phyloP scores from a whole-genome alignment of 2,113 vertebrate genomes.

The Peromyscus maniculatus region DNA sequence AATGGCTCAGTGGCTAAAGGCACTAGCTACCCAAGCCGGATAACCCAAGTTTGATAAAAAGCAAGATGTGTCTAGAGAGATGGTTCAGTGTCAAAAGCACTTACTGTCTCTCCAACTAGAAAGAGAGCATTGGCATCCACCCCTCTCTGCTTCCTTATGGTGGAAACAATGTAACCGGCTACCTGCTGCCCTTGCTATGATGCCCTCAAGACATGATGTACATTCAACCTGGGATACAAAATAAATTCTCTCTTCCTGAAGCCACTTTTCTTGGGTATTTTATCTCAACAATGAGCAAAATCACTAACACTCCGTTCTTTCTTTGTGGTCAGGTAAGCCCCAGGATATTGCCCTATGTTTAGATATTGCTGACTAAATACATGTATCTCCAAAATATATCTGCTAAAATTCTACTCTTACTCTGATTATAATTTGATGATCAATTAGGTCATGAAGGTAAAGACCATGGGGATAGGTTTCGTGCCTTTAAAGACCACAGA shows the following conservation, averaged over 20 bases:
- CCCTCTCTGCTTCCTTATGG: not conserved
- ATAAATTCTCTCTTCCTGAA: not conserved
- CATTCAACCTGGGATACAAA: not conserved
- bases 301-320: not conserved
- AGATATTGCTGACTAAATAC: not conserved
- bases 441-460: not conserved
- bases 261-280: not conserved
- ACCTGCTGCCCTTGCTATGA: not conserved
- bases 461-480: not conserved
- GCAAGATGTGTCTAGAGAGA: not conserved
- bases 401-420: not conserved
- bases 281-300: not conserved
- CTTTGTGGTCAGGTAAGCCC: not conserved
- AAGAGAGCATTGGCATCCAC: not conserved
- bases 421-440: not conserved
- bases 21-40: not conserved
- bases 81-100: not conserved
- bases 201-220: not conserved
- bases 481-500: not conserved
- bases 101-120: not conserved
- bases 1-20: not conserved
- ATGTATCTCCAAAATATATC: not conserved
- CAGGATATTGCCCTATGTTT: not conserved
- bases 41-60: not conserved
- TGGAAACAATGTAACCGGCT: not conserved